Conservation (phyloP, 2,113 vertebrate species). For the Aphelocoma coerulescens region DNA sequence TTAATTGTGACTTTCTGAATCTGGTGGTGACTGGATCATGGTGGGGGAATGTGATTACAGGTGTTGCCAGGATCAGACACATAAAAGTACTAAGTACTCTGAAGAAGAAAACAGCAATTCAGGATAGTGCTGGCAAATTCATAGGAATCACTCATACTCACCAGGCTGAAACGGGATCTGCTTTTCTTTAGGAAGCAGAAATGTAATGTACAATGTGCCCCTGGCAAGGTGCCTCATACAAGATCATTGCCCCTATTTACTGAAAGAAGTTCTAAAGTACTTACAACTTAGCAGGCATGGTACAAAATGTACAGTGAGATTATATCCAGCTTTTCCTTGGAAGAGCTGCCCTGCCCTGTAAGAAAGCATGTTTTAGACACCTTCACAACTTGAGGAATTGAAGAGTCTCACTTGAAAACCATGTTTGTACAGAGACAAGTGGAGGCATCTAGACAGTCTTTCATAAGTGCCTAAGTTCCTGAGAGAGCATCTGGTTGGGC, state of each 20-base stretch:
- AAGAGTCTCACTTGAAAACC: not conserved
- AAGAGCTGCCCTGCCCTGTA: not conserved
- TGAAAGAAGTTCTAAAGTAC: not conserved
- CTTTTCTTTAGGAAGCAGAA: not conserved
- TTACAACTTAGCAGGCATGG: not conserved
- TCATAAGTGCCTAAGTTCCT: not conserved
- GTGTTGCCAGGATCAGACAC: not conserved
- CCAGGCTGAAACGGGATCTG: not conserved
- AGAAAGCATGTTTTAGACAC: not conserved
- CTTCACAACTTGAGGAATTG: not conserved
- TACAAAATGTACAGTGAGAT: not conserved
- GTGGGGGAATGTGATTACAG: not conserved
- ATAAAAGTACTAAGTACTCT: not conserved
- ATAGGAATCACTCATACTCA: not conserved
- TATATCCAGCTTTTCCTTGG: not conserved
- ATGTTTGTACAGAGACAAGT: not conserved
- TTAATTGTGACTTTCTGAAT: not conserved
- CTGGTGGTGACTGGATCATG: not conserved
- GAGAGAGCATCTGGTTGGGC: not conserved
- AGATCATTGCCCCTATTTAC: not conserved
- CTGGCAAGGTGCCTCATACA: not conserved
- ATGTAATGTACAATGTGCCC: not conserved
- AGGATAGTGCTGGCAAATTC: not conserved
- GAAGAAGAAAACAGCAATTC: not conserved
- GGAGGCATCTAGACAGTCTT: not conserved